Evolutionary conservation across 2,113 vertebrate species (phyloP).

Genomic region (Solea senegalensis): DNA sequence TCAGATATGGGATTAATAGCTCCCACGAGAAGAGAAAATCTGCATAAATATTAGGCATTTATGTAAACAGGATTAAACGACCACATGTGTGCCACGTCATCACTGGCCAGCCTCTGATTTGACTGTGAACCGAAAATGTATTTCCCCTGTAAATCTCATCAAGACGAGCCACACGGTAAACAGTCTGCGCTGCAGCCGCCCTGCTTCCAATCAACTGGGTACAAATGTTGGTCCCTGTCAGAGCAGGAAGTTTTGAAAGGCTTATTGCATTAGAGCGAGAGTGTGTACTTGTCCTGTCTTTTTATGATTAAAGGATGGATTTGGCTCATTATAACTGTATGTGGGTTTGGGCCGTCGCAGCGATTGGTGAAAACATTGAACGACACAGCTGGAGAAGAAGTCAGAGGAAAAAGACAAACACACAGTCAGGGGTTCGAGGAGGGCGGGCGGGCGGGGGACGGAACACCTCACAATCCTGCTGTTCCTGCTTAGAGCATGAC

Average conservation of each 20-base stretch:
- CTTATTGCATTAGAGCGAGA: conserved; percentile 27
- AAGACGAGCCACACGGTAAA: conserved; percentile 50
- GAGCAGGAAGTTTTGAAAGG: conserved; percentile 41
- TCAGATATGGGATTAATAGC: conserved; percentile 56
- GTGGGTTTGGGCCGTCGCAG: neutral
- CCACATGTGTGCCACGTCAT: conserved; percentile 34
- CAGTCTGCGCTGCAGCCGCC: conserved; percentile 22
- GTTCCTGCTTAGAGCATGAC: conserved; percentile 13
- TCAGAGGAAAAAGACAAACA: neutral
- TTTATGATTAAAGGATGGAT: conserved; percentile 27
- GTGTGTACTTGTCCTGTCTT: conserved; percentile 13
- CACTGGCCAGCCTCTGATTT: conserved; percentile 33
- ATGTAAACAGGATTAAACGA: conserved; percentile 36
- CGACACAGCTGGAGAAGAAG: neutral
- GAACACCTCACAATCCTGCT: neutral
- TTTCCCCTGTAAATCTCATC: conserved; percentile 57
- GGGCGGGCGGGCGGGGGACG: neutral
- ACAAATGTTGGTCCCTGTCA: conserved; percentile 38
- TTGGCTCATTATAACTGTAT: conserved; percentile 17
- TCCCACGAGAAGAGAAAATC: conserved; percentile 34
- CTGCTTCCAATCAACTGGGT: conserved; percentile 36
- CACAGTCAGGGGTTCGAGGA: neutral
- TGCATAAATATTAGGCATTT: conserved; percentile 46
- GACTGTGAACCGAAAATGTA: conserved; percentile 37
- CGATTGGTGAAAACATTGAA: neutral